These are phyloP conservation scores for Meiosimyza platycephala DNA, from an alignment of 2,888 invertebrate species.

Conservation along the genomic window DNA sequence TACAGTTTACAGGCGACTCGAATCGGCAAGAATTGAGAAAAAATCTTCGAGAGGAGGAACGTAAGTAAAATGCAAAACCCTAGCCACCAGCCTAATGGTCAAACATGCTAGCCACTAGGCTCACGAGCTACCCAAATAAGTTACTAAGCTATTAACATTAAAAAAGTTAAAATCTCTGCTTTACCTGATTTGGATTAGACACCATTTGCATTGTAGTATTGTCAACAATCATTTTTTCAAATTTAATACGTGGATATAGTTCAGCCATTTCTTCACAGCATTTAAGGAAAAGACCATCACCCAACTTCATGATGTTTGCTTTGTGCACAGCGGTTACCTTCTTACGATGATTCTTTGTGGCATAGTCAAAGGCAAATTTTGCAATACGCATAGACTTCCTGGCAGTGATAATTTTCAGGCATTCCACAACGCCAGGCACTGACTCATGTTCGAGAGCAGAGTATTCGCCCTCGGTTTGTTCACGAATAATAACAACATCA, in stretches of 20 bases:
- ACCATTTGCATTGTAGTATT: constrained; percentile 99
- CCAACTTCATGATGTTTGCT: constrained; percentile 99
- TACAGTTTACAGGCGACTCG: no score
- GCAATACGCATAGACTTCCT: constrained; percentile 94
- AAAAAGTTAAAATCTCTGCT: neutral
- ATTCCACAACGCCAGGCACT: constrained; percentile 91
- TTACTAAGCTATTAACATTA: no score
- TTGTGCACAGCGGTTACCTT: constrained; percentile 99
- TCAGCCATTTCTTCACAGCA: constrained; percentile 90
- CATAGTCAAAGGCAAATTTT: constrained; percentile 99
- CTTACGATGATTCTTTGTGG: constrained; percentile 90
- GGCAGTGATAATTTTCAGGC: constrained; percentile 95
- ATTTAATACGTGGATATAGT: constrained; percentile 92
- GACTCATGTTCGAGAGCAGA: constrained; percentile 96
- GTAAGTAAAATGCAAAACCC: no score
- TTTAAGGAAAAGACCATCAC: constrained; percentile 93
- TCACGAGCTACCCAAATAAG: no score
- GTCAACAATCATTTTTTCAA: constrained; percentile 98
- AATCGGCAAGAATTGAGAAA: no score
- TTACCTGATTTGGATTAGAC: constrained; percentile 85
- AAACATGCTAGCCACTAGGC: no score
- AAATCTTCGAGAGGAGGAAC: no score
- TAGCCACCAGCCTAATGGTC: no score
- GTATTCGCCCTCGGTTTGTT: constrained; percentile 99
- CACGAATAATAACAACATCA: constrained; percentile 96